Evolutionary conservation across 2,888 invertebrate species (phyloP), one percentile per base, ranked within the genome.

Genomic region (Falcaria lacertinaria): DNA sequence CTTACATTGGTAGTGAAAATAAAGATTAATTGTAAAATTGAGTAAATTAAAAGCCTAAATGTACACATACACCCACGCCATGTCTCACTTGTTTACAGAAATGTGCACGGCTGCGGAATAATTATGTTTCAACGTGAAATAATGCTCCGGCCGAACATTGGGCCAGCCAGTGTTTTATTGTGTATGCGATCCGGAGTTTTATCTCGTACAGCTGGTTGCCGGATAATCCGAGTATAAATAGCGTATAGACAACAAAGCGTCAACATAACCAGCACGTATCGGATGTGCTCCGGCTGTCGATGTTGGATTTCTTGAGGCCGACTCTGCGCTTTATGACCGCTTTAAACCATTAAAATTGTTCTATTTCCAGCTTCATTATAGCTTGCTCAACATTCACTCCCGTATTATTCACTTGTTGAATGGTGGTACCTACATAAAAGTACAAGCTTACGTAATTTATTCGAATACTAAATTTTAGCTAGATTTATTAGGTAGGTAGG

Each of bases 151-250:
- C 70, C 71, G 70, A 73, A 73, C 71, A 74, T 67, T 63, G 71
- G 70, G 66, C 71, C 75, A 69, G 76, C 72, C 74, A 70, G 65
- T 75, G 73, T 79, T 77, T 81, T 85, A 79, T 83, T 84, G 79
- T 75, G 71, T 74, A 74, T 65, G 73, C 73, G 75, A 74, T 77
- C 66, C 70, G 47, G 67, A 72, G 66, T 75, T 80, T 79, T 80
- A 79, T 80, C 70, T 68, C 78, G 65, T 88, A 85, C 74, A 89
- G 88, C 69, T 86, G 88, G 60, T 89, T 89, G 86, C 85, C 69
- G 77, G 69, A 79, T 83, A 79, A 80, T 73, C 52, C 57, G 69
- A 49, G 54, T 85, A 85, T 74, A 84, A 87, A 88, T 87, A 87
- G 87, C 70, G 44, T 59, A 74, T 76, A 75, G 68, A 83, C 74